Percentiles rank a stretch among this genome's conserved stretches.
Conservation (phyloP, 2,797 vertebrate genomes). For the Phrynocephalus forsythii region DNA sequence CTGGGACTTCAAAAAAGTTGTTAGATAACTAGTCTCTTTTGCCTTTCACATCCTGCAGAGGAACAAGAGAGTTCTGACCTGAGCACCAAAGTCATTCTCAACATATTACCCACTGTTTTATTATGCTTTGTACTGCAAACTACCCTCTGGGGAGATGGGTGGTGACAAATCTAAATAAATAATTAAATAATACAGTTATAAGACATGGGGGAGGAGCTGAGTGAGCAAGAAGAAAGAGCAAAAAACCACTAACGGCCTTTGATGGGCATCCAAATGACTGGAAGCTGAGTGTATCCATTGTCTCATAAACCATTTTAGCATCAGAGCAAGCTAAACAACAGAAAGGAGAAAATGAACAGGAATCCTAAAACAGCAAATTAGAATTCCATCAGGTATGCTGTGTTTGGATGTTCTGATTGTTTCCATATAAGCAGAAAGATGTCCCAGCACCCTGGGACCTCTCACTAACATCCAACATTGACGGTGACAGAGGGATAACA, state of each 20-base stretch:
- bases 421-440: background rate
- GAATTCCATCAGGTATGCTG: background rate
- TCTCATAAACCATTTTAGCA: background rate
- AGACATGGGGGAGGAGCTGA: background rate
- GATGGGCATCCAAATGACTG: rapidly evolving
- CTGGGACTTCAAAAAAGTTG: constrained; percentile 13
- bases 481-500: background rate
- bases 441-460: background rate
- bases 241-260: background rate
- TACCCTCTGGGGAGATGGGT: too few species aligned
- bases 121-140: too few species aligned
- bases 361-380: background rate
- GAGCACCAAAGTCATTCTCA: background rate
- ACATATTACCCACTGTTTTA: background rate
- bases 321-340: background rate
- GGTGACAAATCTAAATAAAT: too few species aligned
- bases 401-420: constrained; percentile 13
- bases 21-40: too few species aligned
- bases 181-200: background rate
- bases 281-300: background rate
- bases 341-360: background rate
- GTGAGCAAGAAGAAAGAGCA: background rate
- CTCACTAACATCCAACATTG: rapidly evolving
- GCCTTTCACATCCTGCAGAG: background rate
- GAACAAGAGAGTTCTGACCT: background rate